Percentiles rank a stretch among this genome's conserved stretches.
phyloP scores from a whole-genome alignment of 1,140 invertebrate species.

The Listronotus bonariensis region DNA sequence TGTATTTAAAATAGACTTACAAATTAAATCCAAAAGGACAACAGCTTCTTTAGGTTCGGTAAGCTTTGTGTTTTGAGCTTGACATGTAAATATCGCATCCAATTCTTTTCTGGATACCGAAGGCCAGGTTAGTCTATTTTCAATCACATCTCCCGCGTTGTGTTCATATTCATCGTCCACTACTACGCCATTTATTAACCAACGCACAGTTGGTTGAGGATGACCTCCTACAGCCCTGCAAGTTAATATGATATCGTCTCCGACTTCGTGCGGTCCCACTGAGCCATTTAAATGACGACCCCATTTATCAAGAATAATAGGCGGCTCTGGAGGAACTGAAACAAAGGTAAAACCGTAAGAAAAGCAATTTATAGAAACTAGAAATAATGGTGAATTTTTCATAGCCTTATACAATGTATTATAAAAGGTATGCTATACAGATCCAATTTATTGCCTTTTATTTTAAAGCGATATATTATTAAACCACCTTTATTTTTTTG shows the following conservation, averaged over 20 bases:
- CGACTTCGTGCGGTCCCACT: conserved; percentile 80
- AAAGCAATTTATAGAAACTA: conserved; percentile 24
- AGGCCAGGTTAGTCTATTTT: conserved; percentile 78
- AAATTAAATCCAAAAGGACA: conserved; percentile 76
- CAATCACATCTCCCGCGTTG: conserved; percentile 81
- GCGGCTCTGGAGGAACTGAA: conserved; percentile 83
- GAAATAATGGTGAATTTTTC: conserved; percentile 24
- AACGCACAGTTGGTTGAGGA: conserved; percentile 68
- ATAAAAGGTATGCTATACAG: conserved; percentile 3
- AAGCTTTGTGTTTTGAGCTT: conserved; percentile 80
- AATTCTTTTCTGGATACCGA: conserved; percentile 77
- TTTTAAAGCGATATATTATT: too few relatives aligned
- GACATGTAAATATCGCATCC: conserved; percentile 81
- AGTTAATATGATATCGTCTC: conserved; percentile 65
- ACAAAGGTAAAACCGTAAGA: conserved; percentile 40
- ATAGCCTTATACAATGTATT: conserved; percentile 6
- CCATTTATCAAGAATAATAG: conserved; percentile 80
- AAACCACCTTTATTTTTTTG: too few relatives aligned
- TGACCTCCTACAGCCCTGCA: conserved; percentile 69
- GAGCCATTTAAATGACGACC: conserved; percentile 72
- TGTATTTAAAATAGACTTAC: conserved; percentile 68
- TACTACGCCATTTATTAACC: conserved; percentile 74
- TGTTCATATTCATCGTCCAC: conserved; percentile 82
- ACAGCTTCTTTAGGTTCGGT: conserved; percentile 75
- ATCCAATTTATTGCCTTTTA: conserved; percentile 12